Conservation (phyloP, 1,140 invertebrate species). For the Neoseiulus cucumeris region DNA sequence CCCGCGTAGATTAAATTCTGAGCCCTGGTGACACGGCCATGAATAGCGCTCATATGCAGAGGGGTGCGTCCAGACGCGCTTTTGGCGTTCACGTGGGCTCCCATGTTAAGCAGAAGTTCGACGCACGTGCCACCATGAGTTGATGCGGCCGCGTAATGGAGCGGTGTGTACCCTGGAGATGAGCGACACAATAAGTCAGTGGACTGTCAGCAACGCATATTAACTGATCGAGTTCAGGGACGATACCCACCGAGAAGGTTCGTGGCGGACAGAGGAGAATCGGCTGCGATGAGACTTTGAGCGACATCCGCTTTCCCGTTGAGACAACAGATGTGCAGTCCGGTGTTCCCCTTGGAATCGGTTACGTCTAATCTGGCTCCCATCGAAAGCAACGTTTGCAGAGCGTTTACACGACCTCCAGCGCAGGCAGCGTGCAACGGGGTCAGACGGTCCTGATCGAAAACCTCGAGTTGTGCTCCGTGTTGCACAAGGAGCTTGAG, state of each 20-base stretch:
- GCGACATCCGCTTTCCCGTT: conserved; percentile 37
- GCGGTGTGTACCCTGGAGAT: conserved; percentile 28
- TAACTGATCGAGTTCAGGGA: neutral
- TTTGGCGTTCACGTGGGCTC: conserved; percentile 35
- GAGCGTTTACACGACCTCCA: conserved; percentile 30
- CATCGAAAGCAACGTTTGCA: conserved; percentile 33
- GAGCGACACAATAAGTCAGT: neutral
- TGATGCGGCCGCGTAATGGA: conserved; percentile 42
- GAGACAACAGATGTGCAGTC: conserved; percentile 40
- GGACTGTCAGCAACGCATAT: neutral
- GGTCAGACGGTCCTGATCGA: conserved; percentile 33
- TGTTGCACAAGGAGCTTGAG: conserved; percentile 31
- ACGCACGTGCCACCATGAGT: conserved; percentile 40
- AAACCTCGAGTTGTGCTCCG: conserved; percentile 36
- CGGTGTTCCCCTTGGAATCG: conserved; percentile 39
- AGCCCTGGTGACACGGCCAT: conserved; percentile 42
- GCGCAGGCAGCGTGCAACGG: conserved; percentile 29
- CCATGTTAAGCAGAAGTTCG: conserved; percentile 33
- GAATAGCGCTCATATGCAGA: conserved; percentile 42
- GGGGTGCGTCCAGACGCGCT: conserved; percentile 40
- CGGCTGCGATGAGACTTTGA: conserved; percentile 30
- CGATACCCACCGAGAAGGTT: conserved; percentile 29
- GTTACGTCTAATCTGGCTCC: conserved; percentile 37
- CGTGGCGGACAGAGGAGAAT: conserved; percentile 29
- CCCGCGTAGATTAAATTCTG: conserved; percentile 34